phyloP scores from a whole-genome alignment of 2,888 invertebrate genomes.

The Pyrrhosoma nymphula region DNA sequence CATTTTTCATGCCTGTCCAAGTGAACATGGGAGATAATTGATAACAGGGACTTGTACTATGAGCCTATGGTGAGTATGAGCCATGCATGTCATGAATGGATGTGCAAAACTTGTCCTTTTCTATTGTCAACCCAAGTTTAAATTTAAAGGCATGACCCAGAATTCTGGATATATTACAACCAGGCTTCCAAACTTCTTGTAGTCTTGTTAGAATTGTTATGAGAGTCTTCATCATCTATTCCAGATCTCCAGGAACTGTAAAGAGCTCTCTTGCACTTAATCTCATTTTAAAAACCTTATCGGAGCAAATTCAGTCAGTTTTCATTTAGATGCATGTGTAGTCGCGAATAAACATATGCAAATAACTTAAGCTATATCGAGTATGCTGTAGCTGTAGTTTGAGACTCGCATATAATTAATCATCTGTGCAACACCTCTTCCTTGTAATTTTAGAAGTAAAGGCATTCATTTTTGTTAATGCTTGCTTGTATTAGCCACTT shows the following conservation, averaged over 20 bases:
- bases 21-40: constrained; percentile 62
- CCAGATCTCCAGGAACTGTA: too few relatives aligned
- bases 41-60: constrained; percentile 58
- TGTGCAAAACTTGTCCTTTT: constrained; percentile 24
- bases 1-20: constrained; percentile 66
- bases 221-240: neutral
- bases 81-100: constrained; percentile 53
- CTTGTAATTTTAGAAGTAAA: neutral
- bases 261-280: neutral
- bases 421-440: neutral
- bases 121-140: neutral
- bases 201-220: constrained; percentile 17
- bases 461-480: neutral
- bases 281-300: neutral
- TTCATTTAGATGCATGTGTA: neutral
- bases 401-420: neutral
- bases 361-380: neutral
- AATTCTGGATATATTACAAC: neutral
- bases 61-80: constrained; percentile 55
- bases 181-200: neutral
- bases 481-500: neutral
- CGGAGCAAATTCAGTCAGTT: too few relatives aligned
- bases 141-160: constrained; percentile 7
- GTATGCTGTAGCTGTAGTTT: neutral
- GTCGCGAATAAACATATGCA: neutral